Conservation (phyloP, 92 coral and sea anemone genomes). For the Montipora capitata region DNA sequence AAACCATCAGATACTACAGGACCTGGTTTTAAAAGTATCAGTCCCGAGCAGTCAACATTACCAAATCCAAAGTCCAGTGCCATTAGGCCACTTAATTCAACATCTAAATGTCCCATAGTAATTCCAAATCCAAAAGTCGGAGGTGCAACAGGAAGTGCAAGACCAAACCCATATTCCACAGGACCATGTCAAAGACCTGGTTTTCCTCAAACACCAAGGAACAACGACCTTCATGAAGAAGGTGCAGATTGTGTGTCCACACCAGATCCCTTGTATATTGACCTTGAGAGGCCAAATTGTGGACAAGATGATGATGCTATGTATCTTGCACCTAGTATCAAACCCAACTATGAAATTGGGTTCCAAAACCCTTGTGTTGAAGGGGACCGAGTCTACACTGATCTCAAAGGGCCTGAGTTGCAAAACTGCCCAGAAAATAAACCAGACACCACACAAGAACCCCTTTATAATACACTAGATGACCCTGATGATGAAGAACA, state of each 20-base stretch:
- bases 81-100: neutral
- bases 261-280: conserved; percentile 52
- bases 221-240: conserved; percentile 35
- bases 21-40: neutral
- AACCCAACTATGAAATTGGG: neutral
- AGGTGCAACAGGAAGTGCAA: neutral
- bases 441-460: conserved; percentile 25
- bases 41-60: neutral
- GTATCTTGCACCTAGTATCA: conserved; percentile 39
- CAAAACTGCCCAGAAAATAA: neutral
- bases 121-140: conserved; percentile 20
- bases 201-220: conserved; percentile 1
- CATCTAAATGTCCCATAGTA: neutral
- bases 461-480: conserved; percentile 59
- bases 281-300: conserved; percentile 20
- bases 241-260: conserved; percentile 17
- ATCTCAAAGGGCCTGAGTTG: neutral
- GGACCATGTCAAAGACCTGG: neutral
- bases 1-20: neutral
- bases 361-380: neutral
- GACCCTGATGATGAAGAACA: conserved; percentile 28
- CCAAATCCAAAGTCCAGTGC: neutral
- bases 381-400: neutral
- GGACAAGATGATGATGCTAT: conserved; percentile 37
- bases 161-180: neutral